Evolutionary conservation across 2,797 vertebrate species (phyloP).

Genomic region (Cynodonichthys magdalenae): DNA sequence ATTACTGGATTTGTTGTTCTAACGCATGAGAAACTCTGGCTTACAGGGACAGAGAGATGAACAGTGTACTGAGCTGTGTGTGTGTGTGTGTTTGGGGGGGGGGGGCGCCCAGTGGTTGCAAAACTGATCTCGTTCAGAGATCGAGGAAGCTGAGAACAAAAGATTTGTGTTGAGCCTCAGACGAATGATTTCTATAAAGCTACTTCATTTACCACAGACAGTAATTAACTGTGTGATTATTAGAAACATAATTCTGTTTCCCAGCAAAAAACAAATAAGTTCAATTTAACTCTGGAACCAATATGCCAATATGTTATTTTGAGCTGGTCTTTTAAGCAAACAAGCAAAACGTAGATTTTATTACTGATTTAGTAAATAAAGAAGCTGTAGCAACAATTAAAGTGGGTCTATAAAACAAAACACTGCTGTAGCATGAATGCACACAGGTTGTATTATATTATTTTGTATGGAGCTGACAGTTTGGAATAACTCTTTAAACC

Average conservation of each 20-base stretch:
- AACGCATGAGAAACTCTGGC: conserved; percentile 38
- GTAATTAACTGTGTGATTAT: conserved; percentile 4
- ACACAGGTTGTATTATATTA: too few species aligned
- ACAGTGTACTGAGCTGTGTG: conserved; percentile 38
- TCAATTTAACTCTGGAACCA: conserved; percentile 4
- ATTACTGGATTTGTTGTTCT: conserved; percentile 64
- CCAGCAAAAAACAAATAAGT: conserved; percentile 7
- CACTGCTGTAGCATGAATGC: too few species aligned
- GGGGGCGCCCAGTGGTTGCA: background rate
- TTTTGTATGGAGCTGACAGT: too few species aligned
- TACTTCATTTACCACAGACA: conserved; percentile 8
- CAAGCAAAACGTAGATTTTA: background rate
- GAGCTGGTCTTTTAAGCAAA: background rate
- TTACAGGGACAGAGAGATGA: conserved; percentile 33
- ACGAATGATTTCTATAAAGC: conserved; percentile 12
- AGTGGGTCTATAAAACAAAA: background rate
- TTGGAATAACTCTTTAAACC: too few species aligned
- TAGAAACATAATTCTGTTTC: background rate
- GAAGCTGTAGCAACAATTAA: background rate
- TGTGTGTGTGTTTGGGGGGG: conserved; percentile 3
- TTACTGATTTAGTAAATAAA: background rate
- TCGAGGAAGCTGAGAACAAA: conserved; percentile 22
- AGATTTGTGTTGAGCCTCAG: conserved; percentile 8
- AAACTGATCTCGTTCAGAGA: conserved; percentile 11
- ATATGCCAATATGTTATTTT: background rate